These are phyloP conservation scores for Sander vitreus DNA, from an alignment of 2,113 vertebrate genomes.

Conservation along the genomic window DNA sequence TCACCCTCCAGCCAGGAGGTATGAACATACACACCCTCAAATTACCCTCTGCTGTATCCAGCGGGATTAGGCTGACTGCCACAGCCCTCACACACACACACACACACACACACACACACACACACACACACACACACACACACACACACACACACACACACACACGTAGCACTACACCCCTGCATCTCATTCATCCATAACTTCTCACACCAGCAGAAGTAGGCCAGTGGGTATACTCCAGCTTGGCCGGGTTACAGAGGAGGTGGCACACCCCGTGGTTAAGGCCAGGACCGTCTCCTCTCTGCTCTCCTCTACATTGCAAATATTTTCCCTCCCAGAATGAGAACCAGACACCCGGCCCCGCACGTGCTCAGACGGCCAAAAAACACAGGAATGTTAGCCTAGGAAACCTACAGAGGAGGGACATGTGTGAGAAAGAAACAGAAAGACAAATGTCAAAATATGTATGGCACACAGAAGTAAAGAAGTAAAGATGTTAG, in stretches of 20 bases:
- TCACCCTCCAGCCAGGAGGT: constrained; percentile 75
- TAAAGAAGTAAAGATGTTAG: not conserved
- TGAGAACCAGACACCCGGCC: constrained; percentile 69
- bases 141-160: not conserved
- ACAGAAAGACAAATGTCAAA: constrained; percentile 27
- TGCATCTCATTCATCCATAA: constrained; percentile 66
- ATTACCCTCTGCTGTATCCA: constrained; percentile 73
- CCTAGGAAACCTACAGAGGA: constrained; percentile 41
- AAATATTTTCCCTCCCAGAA: constrained; percentile 75
- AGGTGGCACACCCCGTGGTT: constrained; percentile 77
- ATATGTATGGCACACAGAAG: not conserved
- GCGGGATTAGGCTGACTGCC: constrained; percentile 71
- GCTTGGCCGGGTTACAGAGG: constrained; percentile 60
- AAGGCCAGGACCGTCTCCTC: constrained; percentile 50
- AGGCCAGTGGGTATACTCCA: constrained; percentile 68
- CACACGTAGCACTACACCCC: constrained; percentile 18
- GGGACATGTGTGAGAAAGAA: constrained; percentile 42
- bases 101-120: constrained; percentile 32
- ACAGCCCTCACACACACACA: constrained; percentile 50
- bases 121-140: not conserved
- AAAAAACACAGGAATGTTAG: constrained; percentile 60
- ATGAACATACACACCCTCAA: constrained; percentile 80
- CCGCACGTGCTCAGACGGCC: constrained; percentile 65
- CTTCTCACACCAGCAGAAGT: constrained; percentile 73
- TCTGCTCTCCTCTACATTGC: constrained; percentile 53